Conservation (phyloP, 2,888 invertebrate species). For the Spilarctia lutea region DNA sequence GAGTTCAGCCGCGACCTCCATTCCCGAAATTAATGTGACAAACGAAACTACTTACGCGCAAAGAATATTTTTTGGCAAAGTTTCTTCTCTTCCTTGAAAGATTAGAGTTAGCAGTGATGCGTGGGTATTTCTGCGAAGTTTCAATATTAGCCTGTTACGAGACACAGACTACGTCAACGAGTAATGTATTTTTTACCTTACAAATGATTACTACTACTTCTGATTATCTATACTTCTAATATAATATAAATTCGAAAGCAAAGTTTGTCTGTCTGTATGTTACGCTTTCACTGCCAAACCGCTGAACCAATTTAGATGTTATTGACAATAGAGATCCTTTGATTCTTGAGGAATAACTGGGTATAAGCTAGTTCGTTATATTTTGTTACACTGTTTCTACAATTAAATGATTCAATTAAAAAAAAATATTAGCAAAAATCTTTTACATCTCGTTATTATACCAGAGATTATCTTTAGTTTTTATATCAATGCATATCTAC, state of each 20-base stretch:
- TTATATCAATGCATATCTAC: too few relatives aligned
- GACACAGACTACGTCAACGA: constrained; percentile 12
- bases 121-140: constrained; percentile 53
- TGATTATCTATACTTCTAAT: too few relatives aligned
- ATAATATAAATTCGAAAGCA: too few relatives aligned
- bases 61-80: constrained; percentile 79
- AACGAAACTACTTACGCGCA: constrained; percentile 60
- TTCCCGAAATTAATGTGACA: constrained; percentile 53
- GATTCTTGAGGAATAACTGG: too few relatives aligned
- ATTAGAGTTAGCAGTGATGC: constrained; percentile 63
- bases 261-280: too few relatives aligned
- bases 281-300: too few relatives aligned
- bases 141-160: constrained; percentile 41
- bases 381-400: too few relatives aligned
- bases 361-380: too few relatives aligned
- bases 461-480: too few relatives aligned
- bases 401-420: neutral
- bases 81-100: constrained; percentile 73
- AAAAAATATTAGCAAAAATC: too few relatives aligned
- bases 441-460: neutral
- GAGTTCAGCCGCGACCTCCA: constrained; percentile 48
- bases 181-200: neutral
- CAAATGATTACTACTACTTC: neutral
- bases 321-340: too few relatives aligned
- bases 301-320: too few relatives aligned